Evolutionary conservation across 2,797 vertebrate species (phyloP).

Genomic region (Brachyrhaphis roseni): DNA sequence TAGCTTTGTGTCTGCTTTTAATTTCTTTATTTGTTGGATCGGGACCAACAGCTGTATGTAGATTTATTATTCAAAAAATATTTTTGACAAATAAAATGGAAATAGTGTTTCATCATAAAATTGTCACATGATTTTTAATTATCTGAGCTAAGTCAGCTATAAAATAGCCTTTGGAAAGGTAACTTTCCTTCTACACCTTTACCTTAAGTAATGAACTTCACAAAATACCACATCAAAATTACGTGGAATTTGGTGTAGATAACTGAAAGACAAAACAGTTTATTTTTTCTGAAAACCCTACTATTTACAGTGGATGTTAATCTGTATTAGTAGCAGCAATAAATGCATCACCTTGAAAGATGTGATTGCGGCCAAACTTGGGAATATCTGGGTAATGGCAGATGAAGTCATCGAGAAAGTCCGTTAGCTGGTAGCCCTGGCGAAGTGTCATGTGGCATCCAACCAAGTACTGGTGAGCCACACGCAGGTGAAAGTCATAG

Average conservation of each 20-base stretch:
- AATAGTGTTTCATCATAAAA: not conserved
- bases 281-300: not conserved
- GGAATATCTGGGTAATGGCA: constrained; percentile 94
- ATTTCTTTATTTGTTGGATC: not conserved
- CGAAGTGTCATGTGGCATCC: constrained; percentile 93
- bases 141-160: not conserved
- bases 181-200: not conserved
- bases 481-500: constrained; percentile 97
- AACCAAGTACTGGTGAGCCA: constrained; percentile 94
- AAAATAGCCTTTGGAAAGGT: not conserved
- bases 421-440: constrained; percentile 95
- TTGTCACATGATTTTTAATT: not conserved
- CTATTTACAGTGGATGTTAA: not conserved
- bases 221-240: not conserved
- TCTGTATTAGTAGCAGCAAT: not conserved
- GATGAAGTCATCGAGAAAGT: constrained; percentile 96
- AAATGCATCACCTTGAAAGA: constrained; percentile 88
- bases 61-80: not conserved
- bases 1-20: not conserved
- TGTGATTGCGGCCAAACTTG: constrained; percentile 95
- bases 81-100: not conserved
- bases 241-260: not conserved
- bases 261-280: not conserved
- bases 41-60: not conserved
- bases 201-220: not conserved